Evolutionary conservation across 2,113 vertebrate species (phyloP).

Genomic region (Probosciger aterrimus): DNA sequence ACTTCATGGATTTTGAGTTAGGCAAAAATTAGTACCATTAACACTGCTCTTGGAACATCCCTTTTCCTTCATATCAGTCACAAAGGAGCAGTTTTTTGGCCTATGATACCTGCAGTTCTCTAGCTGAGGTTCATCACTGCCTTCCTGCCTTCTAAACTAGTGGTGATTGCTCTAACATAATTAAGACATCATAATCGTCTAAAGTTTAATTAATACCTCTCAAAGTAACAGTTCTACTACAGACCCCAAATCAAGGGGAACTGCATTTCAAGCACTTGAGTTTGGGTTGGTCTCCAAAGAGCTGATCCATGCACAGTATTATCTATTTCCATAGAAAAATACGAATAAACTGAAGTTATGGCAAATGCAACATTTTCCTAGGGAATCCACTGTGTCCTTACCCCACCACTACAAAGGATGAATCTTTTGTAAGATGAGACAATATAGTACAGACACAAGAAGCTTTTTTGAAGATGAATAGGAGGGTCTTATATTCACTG

Average conservation of each 20-base stretch:
- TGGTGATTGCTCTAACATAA: neutral
- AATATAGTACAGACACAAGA: neutral
- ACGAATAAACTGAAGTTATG: neutral
- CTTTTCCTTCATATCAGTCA: neutral
- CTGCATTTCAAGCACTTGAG: neutral
- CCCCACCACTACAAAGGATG: neutral
- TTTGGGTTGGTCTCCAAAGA: neutral
- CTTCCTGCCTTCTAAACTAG: neutral
- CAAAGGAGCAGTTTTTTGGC: neutral
- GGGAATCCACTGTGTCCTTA: neutral
- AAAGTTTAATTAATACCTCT: neutral
- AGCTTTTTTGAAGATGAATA: neutral
- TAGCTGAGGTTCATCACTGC: neutral
- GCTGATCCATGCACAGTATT: neutral
- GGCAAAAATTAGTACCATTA: neutral
- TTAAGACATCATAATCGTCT: neutral
- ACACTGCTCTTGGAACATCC: slow-evolving; percentile 1
- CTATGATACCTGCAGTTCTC: neutral
- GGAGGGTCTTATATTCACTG: neutral
- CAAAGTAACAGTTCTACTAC: neutral
- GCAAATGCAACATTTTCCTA: neutral
- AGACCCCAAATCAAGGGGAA: neutral
- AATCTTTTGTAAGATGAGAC: neutral
- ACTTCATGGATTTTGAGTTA: neutral
- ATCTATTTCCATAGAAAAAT: neutral